Evolutionary conservation across 2,113 vertebrate genomes (phyloP).

Genomic region (Etheostoma cragini): DNA sequence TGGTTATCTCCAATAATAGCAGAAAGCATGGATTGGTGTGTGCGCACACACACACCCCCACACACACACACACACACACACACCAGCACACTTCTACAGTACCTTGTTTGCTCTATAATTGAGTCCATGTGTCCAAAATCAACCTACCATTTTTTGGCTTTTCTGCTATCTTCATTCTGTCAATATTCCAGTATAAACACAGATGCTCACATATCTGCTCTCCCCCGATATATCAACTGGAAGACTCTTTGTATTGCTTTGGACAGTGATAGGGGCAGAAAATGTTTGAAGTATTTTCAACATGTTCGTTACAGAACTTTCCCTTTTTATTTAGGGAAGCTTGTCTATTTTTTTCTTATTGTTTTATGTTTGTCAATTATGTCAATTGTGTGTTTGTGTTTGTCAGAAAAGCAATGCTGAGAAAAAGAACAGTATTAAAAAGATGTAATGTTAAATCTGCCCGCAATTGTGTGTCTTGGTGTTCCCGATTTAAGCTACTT

Average conservation of each 20-base stretch:
- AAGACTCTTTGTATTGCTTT: constrained; percentile 44
- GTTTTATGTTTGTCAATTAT: constrained; percentile 50
- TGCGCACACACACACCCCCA: too few species aligned
- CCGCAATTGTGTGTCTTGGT: constrained; percentile 30
- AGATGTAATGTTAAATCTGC: constrained; percentile 21
- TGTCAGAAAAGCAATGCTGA: constrained; percentile 61
- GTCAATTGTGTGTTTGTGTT: constrained; percentile 51
- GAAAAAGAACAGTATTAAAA: constrained; percentile 78
- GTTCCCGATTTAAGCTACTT: neutral
- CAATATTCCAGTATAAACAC: constrained; percentile 49
- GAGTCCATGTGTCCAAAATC: constrained; percentile 47
- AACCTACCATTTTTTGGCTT: constrained; percentile 17
- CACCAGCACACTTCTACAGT: too few species aligned
- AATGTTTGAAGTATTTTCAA: constrained; percentile 67
- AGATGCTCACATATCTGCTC: constrained; percentile 42
- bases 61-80: too few species aligned
- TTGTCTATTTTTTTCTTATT: constrained; percentile 40
- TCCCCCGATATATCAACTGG: constrained; percentile 44
- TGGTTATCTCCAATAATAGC: neutral
- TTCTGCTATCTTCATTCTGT: constrained; percentile 11
- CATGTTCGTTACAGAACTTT: constrained; percentile 59
- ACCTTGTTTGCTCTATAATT: constrained; percentile 13
- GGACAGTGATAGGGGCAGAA: constrained; percentile 48
- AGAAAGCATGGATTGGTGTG: neutral
- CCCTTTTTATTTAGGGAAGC: constrained; percentile 68